phyloP scores from a whole-genome alignment of 2,888 invertebrate species.

The Lysandra coridon region DNA sequence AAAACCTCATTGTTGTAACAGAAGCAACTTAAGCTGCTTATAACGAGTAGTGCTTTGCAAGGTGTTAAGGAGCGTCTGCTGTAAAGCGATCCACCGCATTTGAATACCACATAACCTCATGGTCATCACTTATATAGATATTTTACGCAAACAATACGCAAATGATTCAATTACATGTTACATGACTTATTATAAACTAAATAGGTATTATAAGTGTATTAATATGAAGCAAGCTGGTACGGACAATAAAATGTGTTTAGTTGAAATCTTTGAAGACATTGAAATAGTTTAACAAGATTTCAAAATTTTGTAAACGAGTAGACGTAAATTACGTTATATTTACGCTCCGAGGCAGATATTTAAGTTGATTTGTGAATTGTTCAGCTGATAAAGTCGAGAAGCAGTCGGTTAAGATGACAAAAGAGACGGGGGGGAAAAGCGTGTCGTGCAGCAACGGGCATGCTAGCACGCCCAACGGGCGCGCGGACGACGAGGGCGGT shows the following conservation, averaged over 20 bases:
- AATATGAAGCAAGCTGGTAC: not conserved
- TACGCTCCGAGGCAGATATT: not conserved
- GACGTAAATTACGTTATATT: not conserved
- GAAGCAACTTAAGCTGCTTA: not conserved
- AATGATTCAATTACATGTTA: conserved; percentile 1
- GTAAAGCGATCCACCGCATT: conserved; percentile 8
- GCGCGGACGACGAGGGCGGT: conserved; percentile 71
- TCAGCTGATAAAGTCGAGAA: conserved; percentile 68
- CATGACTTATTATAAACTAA: not conserved
- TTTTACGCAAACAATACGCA: conserved; percentile 9
- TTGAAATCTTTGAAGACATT: not conserved
- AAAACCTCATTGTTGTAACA: not conserved
- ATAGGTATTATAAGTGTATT: not conserved
- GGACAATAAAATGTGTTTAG: not conserved
- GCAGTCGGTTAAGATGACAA: conserved; percentile 66
- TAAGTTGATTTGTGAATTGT: conserved; percentile 46
- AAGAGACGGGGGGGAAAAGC: conserved; percentile 59
- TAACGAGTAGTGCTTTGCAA: not conserved
- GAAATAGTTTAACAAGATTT: not conserved
- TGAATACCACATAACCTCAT: not conserved
- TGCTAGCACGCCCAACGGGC: conserved; percentile 67
- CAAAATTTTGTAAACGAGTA: not conserved
- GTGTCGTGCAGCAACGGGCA: conserved; percentile 68
- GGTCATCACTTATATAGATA: not conserved
- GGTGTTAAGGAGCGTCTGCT: not conserved